Evolutionary conservation across 2,797 vertebrate species (phyloP).

Genomic region (Clarias fuscus): DNA sequence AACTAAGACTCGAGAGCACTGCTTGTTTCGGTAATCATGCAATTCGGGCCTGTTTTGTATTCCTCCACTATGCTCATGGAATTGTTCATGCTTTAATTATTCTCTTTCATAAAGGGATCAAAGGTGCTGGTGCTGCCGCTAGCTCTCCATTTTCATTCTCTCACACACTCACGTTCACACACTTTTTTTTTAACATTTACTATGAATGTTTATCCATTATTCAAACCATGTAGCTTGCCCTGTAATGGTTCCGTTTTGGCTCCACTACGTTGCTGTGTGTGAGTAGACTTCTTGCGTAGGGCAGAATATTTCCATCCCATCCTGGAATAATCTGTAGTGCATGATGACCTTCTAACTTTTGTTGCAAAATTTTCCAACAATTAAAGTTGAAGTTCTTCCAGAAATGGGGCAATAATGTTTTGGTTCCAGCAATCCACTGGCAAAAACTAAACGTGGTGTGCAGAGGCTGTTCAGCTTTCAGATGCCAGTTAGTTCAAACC

Average conservation of each 20-base stretch:
- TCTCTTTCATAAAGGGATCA: slow-evolving; percentile 82
- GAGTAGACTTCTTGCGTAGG: slow-evolving; percentile 36
- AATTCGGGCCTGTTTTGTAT: slow-evolving; percentile 70
- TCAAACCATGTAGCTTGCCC: slow-evolving; percentile 41
- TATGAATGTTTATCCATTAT: slow-evolving; percentile 55
- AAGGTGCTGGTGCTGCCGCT: slow-evolving; percentile 71
- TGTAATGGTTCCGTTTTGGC: slow-evolving; percentile 52
- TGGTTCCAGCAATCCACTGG: no score
- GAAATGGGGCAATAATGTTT: neutral
- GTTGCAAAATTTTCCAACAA: neutral
- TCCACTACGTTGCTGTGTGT: slow-evolving; percentile 39
- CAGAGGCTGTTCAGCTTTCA: neutral
- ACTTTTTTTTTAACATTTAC: slow-evolving; percentile 44
- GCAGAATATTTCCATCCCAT: neutral
- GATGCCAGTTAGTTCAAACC: no score
- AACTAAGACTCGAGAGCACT: slow-evolving; percentile 47
- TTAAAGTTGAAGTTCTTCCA: neutral
- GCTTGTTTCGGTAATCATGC: slow-evolving; percentile 56
- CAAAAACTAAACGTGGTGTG: neutral
- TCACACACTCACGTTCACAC: slow-evolving; percentile 44
- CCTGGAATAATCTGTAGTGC: neutral
- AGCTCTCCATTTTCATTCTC: slow-evolving; percentile 66
- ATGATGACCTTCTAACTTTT: neutral
- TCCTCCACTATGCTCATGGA: slow-evolving; percentile 67
- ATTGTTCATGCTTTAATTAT: slow-evolving; percentile 81